A percentile compares a stretch with the other conserved stretches of the same genome.
phyloP scores from a whole-genome alignment of 2,888 invertebrate species.

The Aelia acuminata region DNA sequence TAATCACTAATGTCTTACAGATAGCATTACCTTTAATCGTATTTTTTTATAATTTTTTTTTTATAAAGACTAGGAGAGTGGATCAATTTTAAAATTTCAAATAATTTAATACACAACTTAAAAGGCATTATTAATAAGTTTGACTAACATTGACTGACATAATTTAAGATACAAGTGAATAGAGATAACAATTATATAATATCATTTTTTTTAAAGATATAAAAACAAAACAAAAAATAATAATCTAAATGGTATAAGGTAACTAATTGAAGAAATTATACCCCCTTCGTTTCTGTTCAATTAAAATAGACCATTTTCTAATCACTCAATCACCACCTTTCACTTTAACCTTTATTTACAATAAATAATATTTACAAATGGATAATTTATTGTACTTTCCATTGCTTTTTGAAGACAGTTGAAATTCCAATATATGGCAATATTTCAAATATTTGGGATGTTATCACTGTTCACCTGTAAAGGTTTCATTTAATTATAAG shows the following conservation, averaged over 20 bases:
- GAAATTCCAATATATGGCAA: constrained; percentile 24
- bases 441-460: neutral
- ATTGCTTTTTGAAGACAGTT: constrained; percentile 45
- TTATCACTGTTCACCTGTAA: constrained; percentile 46
- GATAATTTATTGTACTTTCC: constrained; percentile 19
- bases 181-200: constrained; percentile 29
- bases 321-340: neutral
- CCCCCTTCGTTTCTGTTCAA: neutral
- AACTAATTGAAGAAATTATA: neutral
- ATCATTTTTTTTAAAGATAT: neutral
- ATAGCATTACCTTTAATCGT: neutral
- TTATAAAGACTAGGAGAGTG: constrained; percentile 8
- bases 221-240: neutral
- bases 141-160: neutral
- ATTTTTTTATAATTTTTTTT: neutral
- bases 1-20: neutral
- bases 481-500: neutral
- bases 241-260: neutral
- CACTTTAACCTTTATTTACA: constrained; percentile 35
- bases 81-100: neutral
- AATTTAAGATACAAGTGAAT: constrained; percentile 39
- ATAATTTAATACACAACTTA: neutral
- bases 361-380: constrained; percentile 46
- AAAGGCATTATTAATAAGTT: neutral
- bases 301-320: constrained; percentile 22